Percentiles rank a stretch among this genome's conserved stretches.
phyloP scores from a whole-genome alignment of 2,113 vertebrate genomes.

The Clinocottus analis region DNA sequence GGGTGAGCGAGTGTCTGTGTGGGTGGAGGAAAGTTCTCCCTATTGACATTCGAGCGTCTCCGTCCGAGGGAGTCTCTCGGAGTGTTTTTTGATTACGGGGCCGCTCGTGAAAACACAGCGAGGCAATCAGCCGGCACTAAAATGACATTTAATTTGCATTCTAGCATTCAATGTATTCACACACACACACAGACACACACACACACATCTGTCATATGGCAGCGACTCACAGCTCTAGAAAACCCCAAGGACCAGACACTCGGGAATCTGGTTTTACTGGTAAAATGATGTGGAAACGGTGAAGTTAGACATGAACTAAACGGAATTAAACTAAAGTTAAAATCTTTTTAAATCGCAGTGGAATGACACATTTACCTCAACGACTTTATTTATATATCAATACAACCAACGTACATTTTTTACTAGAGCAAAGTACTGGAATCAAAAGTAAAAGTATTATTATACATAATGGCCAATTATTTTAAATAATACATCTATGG shows the following conservation, averaged over 20 bases:
- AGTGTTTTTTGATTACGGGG: constrained; percentile 41
- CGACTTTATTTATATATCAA: too few relatives aligned
- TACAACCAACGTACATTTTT: too few relatives aligned
- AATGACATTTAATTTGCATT: constrained; percentile 72
- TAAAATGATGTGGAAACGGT: not conserved
- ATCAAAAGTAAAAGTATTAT: not conserved
- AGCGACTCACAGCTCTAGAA: constrained; percentile 22
- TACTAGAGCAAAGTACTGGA: too few relatives aligned
- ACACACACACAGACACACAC: too few relatives aligned
- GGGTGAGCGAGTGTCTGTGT: constrained; percentile 29
- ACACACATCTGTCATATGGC: constrained; percentile 41
- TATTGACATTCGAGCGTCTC: constrained; percentile 52
- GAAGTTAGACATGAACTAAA: not conserved
- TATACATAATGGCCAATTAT: not conserved
- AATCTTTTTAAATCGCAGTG: not conserved
- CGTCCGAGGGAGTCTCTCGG: constrained; percentile 28
- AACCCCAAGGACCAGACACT: constrained; percentile 14
- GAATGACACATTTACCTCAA: not conserved
- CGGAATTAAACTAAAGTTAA: too few relatives aligned
- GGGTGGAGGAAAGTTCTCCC: constrained; percentile 41
- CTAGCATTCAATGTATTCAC: constrained; percentile 31
- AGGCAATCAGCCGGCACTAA: constrained; percentile 68
- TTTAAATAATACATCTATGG: not conserved
- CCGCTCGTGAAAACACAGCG: constrained; percentile 28
- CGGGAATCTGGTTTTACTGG: constrained; percentile 18